A percentile compares a stretch with the other conserved stretches of the same genome.
phyloP scores from a whole-genome alignment of 2,888 invertebrate genomes.

The Dynastes tityus region DNA sequence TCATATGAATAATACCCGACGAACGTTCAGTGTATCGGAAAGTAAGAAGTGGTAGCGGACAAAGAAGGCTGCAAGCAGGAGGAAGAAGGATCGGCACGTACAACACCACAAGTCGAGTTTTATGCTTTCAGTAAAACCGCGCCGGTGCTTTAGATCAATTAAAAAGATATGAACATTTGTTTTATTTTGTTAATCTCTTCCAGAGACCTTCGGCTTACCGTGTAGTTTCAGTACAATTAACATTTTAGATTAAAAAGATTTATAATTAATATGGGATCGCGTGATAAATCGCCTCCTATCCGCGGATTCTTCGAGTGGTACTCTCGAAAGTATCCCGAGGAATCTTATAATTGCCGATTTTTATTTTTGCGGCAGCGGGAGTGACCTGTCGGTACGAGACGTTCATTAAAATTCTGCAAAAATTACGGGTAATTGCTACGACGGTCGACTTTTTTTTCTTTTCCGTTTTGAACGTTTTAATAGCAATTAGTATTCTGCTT shows the following conservation, averaged over 20 bases:
- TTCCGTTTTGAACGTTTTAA: not conserved
- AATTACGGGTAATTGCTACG: constrained; percentile 24
- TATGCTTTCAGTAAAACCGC: constrained; percentile 43
- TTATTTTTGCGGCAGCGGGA: constrained; percentile 9
- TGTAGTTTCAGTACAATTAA: constrained; percentile 47
- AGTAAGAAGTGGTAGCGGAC: constrained; percentile 37
- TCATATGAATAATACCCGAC: constrained; percentile 36
- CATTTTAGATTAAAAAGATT: constrained; percentile 49
- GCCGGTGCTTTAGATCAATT: constrained; percentile 52
- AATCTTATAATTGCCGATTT: constrained; percentile 44
- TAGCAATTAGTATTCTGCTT: not conserved
- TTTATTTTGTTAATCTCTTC: constrained; percentile 46
- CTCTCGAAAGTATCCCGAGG: constrained; percentile 32
- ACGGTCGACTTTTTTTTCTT: not conserved
- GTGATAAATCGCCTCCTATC: constrained; percentile 28
- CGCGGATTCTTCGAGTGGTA: constrained; percentile 10
- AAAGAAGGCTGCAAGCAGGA: constrained; percentile 18
- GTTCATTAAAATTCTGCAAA: constrained; percentile 43
- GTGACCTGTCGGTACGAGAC: not conserved
- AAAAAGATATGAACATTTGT: constrained; percentile 49
- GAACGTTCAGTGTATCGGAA: constrained; percentile 11
- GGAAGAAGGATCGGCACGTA: not conserved
- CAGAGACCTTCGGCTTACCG: constrained; percentile 28
- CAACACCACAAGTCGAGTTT: constrained; percentile 11
- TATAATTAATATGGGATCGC: constrained; percentile 49